Base-by-base conservation (phyloP, 2,888 invertebrate species). In the Nephrocerus scutellatus region DNA sequence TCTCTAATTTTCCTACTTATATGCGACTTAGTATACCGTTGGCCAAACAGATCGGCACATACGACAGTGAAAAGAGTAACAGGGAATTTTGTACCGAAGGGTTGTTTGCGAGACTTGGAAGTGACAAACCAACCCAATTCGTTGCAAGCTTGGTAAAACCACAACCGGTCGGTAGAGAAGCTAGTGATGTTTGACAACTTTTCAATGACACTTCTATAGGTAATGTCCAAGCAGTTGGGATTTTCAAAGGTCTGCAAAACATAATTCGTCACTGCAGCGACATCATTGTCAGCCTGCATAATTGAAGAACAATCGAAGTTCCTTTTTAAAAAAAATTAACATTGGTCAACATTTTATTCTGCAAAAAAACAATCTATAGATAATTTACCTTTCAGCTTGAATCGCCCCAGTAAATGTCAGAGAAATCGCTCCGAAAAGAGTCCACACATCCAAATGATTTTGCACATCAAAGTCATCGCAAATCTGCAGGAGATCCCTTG, bases 51-150 rank as follows among this genome's bases (percentile, higher is more conserved):
- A 35, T 63, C 61, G 9, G 13, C 20, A 47, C 66, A 67, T 4
- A 59, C 10, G 3, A 54, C 36, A 3, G 50, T 44, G 18, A 68
- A 75, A 57, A 70, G 75, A 30, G 70, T 66, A 12, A 76, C 36
- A 0, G 74, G 71, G 9, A 75, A 63, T 1, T 64, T 57, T 30
- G 59, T 53, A 1, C 74, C 73, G 70, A 83, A 84, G 1, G 79
- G 76, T 32, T 77, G 74, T 1, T n/a, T n/a, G n/a, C n/a, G n/a
- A n/a, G 2, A 56, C 37, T 24, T 74, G 1, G 82, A 77, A 5
- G 81, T 78, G 67, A 84, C 84, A 62, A 74, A 84, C 69, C 77
- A 85, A 30, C 85, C 87, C 63, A 78, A 84, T 66, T 88, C 84
- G 28, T 77, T 79, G 61, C 88, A 88, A 0, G 81, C 80, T 65